A percentile compares a stretch with the other conserved stretches of the same genome.
phyloP scores from a whole-genome alignment of 2,113 vertebrate genomes.

The Synchiropus splendidus region DNA sequence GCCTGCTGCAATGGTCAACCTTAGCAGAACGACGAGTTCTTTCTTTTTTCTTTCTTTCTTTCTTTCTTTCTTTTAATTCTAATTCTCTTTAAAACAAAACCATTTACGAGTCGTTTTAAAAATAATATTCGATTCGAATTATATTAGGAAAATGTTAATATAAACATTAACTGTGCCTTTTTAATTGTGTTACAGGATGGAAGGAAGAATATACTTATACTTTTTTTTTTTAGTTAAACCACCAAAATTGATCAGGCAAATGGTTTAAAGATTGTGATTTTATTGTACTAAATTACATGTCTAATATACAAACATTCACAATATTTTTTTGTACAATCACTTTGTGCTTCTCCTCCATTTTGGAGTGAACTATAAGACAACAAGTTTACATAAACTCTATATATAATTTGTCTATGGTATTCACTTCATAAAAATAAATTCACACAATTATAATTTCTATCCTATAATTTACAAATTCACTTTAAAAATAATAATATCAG shows the following conservation, averaged over 20 bases:
- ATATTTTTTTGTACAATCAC: constrained; percentile 66
- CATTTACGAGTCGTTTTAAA: too few species aligned
- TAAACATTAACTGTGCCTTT: too few species aligned
- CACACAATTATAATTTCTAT: constrained; percentile 50
- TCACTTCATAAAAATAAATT: constrained; percentile 64
- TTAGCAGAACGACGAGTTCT: too few species aligned
- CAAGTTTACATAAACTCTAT: constrained; percentile 57
- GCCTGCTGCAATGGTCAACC: neutral
- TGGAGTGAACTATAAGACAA: constrained; percentile 55
- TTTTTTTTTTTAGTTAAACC: too few species aligned
- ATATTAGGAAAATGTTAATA: too few species aligned
- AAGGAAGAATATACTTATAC: too few species aligned
- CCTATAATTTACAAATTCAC: constrained; percentile 64
- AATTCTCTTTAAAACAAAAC: too few species aligned
- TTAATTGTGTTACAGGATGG: too few species aligned
- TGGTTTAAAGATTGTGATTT: constrained; percentile 49
- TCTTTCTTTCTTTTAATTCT: too few species aligned
- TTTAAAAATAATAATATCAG: constrained; percentile 59
- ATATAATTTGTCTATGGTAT: constrained; percentile 47
- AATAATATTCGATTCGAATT: too few species aligned
- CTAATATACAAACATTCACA: constrained; percentile 71
- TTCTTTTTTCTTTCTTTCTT: too few species aligned
- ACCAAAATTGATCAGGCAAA: neutral
- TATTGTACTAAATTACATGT: constrained; percentile 68
- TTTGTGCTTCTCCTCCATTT: constrained; percentile 55